Evolutionary conservation across 1,140 invertebrate species (phyloP), one percentile per base, ranked within the genome.

Genomic region (Lerema accius): DNA sequence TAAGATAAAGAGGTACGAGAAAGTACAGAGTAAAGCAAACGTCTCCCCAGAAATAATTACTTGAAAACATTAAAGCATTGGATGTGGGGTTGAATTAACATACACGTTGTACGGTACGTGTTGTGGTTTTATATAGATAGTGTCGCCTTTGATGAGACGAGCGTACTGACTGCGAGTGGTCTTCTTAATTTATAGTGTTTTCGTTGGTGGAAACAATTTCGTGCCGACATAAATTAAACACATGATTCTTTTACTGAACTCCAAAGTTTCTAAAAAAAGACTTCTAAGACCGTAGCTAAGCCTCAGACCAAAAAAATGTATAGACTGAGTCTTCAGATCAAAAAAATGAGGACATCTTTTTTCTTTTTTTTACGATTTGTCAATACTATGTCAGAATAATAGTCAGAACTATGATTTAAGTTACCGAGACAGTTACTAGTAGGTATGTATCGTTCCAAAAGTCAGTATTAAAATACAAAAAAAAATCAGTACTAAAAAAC

Each of bases 231-330:
- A 37, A 59, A 58, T 46, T 53, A 40, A 63, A 28, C 70, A 63
- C 58, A 53, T 48, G 66, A 73, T 37, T 67, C 63, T 69, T 69
- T 73, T 66, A 59, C n/a, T n/a, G n/a, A n/a, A 67, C 69, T 70
- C 65, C 65, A 68, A 28, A 66, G 61, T 49, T 4, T 56, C 65
- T 74, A 74, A 71, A 74, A 74, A 74, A 71, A 74, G 71, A 23
- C 19, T n/a, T n/a, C n/a, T n/a, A n/a, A n/a, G n/a, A n/a, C n/a
- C n/a, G n/a, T n/a, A n/a, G n/a, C n/a, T n/a, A n/a, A n/a, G n/a
- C n/a, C n/a, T n/a, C n/a, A n/a, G n/a, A n/a, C n/a, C n/a, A n/a
- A n/a, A n/a, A n/a, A n/a, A n/a, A n/a, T n/a, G n/a, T n/a, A n/a
- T n/a, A n/a, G n/a, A n/a, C n/a, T n/a, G n/a, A n/a, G n/a, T n/a